A percentile compares a stretch with the other conserved stretches of the same genome.
Evolutionary conservation across 2,797 vertebrate genomes (phyloP).

Genomic region (Ficedula albicollis): DNA sequence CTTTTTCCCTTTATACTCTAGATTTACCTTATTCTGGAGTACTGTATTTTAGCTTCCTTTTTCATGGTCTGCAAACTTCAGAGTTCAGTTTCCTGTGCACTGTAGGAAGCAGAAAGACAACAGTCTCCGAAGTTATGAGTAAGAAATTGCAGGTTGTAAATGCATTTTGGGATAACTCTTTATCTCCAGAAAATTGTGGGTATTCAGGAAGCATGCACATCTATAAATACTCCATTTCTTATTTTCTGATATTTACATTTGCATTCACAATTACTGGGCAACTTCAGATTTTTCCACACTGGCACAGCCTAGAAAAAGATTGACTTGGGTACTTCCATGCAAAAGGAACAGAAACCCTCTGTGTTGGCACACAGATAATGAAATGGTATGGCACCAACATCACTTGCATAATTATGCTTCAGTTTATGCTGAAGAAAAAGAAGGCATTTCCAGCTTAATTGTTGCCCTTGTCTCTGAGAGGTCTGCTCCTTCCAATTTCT

Average conservation of each 20-base stretch:
- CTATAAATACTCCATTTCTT: neutral
- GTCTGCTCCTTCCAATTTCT: neutral
- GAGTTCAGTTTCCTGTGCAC: neutral
- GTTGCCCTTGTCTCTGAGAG: neutral
- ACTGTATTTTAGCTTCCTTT: neutral
- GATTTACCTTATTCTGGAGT: neutral
- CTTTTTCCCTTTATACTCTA: neutral
- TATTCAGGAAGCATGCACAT: neutral
- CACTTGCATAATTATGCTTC: slow-evolving; percentile 10
- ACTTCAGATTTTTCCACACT: neutral
- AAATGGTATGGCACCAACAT: neutral
- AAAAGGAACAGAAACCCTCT: neutral
- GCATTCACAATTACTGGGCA: neutral
- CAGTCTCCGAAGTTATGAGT: neutral
- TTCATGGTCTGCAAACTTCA: neutral
- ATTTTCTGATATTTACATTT: neutral
- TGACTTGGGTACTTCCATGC: neutral
- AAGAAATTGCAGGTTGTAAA: neutral
- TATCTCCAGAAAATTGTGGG: neutral
- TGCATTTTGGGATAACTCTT: neutral
- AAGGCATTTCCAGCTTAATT: slow-evolving; percentile 13
- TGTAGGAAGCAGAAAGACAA: neutral
- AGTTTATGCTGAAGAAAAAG: neutral
- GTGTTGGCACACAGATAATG: neutral
- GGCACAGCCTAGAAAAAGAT: neutral